Evolutionary conservation across 2,113 vertebrate species (phyloP), one percentile per base, ranked within the genome.

Genomic region (Merops nubicus): DNA sequence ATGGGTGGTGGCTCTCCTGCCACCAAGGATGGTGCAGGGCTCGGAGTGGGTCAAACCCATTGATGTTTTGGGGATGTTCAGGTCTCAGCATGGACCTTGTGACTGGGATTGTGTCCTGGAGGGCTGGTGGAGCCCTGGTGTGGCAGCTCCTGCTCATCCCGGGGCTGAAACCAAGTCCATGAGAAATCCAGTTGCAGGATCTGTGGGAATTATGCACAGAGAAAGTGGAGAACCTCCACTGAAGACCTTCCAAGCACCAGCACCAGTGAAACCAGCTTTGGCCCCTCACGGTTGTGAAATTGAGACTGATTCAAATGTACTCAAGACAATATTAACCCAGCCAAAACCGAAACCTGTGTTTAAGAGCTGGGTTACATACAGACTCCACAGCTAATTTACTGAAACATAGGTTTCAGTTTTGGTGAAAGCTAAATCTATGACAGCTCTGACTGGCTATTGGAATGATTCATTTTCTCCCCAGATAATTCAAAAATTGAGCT

Each of bases 391-490:
- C 33, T 23, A 60, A 8, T 48, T 93, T 94, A 91, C 93, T 85
- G 93, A 95, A 90, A 91, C 28, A 3, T 10, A 45, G 9, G 73
- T 97, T 97, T 96, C 95, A 9, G 87, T 97, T 97, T 95, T 96
- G 95, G 95, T 96, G 96, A 95, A 94, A 96, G 92, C 90, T 92
- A 68, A 91, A 40, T 87, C 82, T 75, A 50, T n/a, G 81, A 60
- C 60, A 54, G 56, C 57, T 79, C 45, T 51, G 56, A 1, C 68
- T 78, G 88, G 68, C 82, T 62, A 11, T 3, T 12, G 40, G 94
- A 25, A 57, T 97, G 96, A 96, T 96, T 97, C 96, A 96, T 95
- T 92, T 43, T 50, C 63, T 96, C 91, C 93, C 72, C 33, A 14
- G 64, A 57, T 77, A 47, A 34, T 68, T 68, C 16, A 56, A 20